Conservation (phyloP, 2,113 vertebrate genomes). For the Zingel zingel region DNA sequence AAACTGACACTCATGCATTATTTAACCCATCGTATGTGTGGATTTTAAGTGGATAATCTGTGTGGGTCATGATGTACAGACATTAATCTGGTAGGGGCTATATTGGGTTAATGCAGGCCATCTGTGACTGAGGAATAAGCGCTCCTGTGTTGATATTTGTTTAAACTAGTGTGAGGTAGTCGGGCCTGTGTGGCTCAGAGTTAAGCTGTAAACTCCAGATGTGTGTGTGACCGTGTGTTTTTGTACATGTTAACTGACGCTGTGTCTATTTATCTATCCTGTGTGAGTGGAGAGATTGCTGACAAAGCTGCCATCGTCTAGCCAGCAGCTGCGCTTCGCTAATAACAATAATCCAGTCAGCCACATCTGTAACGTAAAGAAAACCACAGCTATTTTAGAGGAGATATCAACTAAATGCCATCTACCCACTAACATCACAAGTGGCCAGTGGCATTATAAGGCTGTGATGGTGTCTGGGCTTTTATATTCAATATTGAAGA, state of each 20-base stretch:
- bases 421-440: conserved; percentile 10
- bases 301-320: conserved; percentile 46
- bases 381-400: conserved; percentile 18
- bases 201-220: conserved; percentile 54
- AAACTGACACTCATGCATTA: not conserved
- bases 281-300: conserved; percentile 51
- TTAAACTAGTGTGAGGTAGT: conserved; percentile 28
- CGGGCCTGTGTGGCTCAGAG: conserved; percentile 1
- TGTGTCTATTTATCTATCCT: conserved; percentile 51
- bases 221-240: conserved; percentile 48
- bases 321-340: conserved; percentile 48
- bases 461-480: not conserved
- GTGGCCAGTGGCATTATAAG: not conserved
- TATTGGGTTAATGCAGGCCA: conserved; percentile 28
- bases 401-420: conserved; percentile 24
- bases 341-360: conserved; percentile 58
- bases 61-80: conserved; percentile 12
- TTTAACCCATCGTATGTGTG: not conserved
- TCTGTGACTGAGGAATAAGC: conserved; percentile 46
- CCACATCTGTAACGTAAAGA: conserved; percentile 37
- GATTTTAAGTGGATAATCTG: conserved; percentile 27
- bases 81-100: conserved; percentile 38
- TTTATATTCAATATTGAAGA: conserved; percentile 18
- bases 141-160: conserved; percentile 27
- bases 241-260: conserved; percentile 21